A percentile compares a stretch with the other conserved stretches of the same genome.
Conservation (phyloP, 1,140 invertebrate genomes). For the Hyphantria cunea region DNA sequence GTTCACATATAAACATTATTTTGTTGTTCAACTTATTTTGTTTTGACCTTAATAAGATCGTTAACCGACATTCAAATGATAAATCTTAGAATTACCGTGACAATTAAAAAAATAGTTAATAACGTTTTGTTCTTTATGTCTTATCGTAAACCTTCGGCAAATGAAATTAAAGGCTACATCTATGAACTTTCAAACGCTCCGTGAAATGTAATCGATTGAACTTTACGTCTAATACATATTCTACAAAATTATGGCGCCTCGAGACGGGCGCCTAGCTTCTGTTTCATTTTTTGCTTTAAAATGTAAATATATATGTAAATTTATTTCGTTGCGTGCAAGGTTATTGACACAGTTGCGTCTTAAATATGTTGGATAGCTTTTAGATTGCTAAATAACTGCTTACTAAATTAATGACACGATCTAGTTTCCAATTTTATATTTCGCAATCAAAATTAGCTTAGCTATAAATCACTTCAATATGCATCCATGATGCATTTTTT, state of each 20-base stretch:
- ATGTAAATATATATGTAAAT: slow-evolving; percentile 63
- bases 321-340: slow-evolving; percentile 63
- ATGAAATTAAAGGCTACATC: slow-evolving; percentile 5
- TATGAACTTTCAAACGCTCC: slow-evolving; percentile 1
- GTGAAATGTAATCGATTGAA: not conserved
- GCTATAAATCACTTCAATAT: slow-evolving; percentile 45
- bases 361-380: slow-evolving; percentile 57
- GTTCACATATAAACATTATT: not conserved
- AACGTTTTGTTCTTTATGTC: slow-evolving; percentile 2
- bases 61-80: slow-evolving; percentile 20
- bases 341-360: slow-evolving; percentile 69
- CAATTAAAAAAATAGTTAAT: slow-evolving; percentile 11
- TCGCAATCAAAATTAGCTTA: slow-evolving; percentile 36
- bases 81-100: slow-evolving; percentile 13
- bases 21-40: not conserved
- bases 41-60: slow-evolving; percentile 24
- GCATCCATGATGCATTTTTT: slow-evolving; percentile 19
- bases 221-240: slow-evolving; percentile 36
- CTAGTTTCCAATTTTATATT: slow-evolving; percentile 56
- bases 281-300: slow-evolving; percentile 46
- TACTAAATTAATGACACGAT: slow-evolving; percentile 59
- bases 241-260: slow-evolving; percentile 35
- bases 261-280: slow-evolving; percentile 21
- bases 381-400: slow-evolving; percentile 64
- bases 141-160: slow-evolving; percentile 19